Evolutionary conservation across 37 sponge, comb jelly and placozoan species (phyloP), one percentile per base, ranked within the genome.

Genomic region (Halisarca cf. caerulea): DNA sequence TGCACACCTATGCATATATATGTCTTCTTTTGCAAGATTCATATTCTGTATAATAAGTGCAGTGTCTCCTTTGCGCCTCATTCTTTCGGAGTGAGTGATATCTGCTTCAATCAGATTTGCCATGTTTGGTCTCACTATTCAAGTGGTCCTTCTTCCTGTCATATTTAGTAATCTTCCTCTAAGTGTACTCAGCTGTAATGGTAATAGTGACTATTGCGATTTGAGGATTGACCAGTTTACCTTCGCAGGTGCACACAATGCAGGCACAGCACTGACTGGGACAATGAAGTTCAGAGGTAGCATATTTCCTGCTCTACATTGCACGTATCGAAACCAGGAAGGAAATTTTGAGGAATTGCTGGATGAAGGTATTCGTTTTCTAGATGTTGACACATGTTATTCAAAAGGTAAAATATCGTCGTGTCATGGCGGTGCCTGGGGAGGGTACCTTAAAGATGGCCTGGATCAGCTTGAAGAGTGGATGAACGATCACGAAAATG

Each of bases 181-280:
- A n/a, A n/a, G n/a, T n/a, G n/a, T n/a, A n/a, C n/a, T n/a, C n/a
- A n/a, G n/a, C n/a, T 85, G 85, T 64, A 85, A 85, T 60, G 82
- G 82, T 2, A n/a, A 36, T 0, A n/a, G 30, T 33, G 59, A 81
- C 6, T 58, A 51, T 45, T 87, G 87, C 69, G 73, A 58, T 33
- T 33, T 87, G 28, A 41, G 21, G n/a, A 18, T 80, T 44, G 27
- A 87, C 80, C 87, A 87, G 57, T 8, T 72, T 36, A 87, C 82
- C 1, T 55, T 80, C 30, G 25, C 82, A 25, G 87, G 87, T 8
- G 51, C 87, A 9, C 87, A 87, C 61, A 81, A 80, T 36, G 37
- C 81, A 37, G 87, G 87, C 0, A 64, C 82, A 27, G 81, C 73
- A 1, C 72, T 81, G 25, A n/a, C 58, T 39, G 81, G 72, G 3